phyloP scores from a whole-genome alignment of 2,797 vertebrate genomes.

The Clamator glandarius region DNA sequence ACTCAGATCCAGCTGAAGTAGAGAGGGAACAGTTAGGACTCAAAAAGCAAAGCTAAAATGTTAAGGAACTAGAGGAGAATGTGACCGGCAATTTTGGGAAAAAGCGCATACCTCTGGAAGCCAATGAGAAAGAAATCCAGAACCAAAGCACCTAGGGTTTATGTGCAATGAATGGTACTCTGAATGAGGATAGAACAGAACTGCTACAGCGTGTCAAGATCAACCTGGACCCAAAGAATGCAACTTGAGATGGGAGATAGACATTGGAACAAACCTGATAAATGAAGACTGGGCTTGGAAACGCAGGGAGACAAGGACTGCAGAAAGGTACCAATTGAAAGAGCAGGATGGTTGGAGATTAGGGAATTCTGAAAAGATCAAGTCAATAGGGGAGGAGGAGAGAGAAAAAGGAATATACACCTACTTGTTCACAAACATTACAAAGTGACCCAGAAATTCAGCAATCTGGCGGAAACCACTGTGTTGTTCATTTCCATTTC shows the following conservation, averaged over 20 bases:
- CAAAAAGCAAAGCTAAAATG: neutral
- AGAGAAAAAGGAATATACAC: rapidly evolving
- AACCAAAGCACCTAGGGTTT: rapidly evolving
- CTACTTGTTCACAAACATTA: neutral
- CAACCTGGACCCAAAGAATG: neutral
- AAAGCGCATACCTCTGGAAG: neutral
- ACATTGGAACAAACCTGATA: neutral
- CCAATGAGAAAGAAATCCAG: neutral
- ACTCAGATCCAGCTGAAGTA: neutral
- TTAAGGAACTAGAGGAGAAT: neutral
- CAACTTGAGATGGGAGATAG: neutral
- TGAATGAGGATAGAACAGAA: neutral
- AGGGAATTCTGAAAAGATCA: neutral
- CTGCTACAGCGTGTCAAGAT: neutral
- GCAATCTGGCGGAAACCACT: neutral
- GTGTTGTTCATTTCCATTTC: neutral
- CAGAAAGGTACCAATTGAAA: neutral
- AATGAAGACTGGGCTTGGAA: neutral
- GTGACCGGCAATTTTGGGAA: neutral
- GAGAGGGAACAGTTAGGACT: neutral
- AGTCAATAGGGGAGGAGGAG: neutral
- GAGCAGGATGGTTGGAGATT: neutral
- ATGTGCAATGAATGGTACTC: neutral
- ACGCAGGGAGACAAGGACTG: neutral
- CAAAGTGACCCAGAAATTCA: neutral